Evolutionary conservation across 2,113 vertebrate genomes (phyloP).

Genomic region (Chiloscyllium plagiosum): DNA sequence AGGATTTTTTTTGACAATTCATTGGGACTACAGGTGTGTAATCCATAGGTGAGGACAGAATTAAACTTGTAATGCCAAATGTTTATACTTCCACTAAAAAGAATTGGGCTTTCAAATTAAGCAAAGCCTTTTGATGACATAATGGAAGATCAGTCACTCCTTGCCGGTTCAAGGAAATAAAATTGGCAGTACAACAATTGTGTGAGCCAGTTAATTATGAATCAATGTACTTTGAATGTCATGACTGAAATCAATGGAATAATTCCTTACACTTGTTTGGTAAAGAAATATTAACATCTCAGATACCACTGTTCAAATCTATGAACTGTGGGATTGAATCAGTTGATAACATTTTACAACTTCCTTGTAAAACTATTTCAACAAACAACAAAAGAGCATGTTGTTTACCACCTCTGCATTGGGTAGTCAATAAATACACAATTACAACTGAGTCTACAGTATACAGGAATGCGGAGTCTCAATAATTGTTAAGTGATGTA

Average conservation of each 20-base stretch:
- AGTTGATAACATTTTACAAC: not conserved
- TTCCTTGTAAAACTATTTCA: not conserved
- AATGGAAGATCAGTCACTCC: not conserved
- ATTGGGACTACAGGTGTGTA: not conserved
- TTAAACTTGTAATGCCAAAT: not conserved
- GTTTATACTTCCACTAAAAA: not conserved
- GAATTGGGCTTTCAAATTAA: not conserved
- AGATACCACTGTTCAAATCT: not conserved
- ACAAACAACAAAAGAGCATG: not conserved
- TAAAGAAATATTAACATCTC: not conserved
- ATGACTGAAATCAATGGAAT: not conserved
- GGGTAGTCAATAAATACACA: not conserved
- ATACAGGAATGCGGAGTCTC: not conserved
- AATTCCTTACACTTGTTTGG: not conserved
- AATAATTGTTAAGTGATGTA: not conserved
- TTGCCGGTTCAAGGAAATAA: not conserved
- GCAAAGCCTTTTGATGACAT: not conserved
- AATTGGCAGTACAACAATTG: not conserved
- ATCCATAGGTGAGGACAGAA: not conserved
- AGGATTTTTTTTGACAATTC: not conserved
- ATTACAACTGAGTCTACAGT: not conserved
- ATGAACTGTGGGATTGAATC: not conserved
- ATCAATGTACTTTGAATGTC: not conserved
- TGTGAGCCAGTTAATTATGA: not conserved
- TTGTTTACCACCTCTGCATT: not conserved